Conservation (phyloP, 2,888 invertebrate genomes). For the Synanthedon andrenaeformis region DNA sequence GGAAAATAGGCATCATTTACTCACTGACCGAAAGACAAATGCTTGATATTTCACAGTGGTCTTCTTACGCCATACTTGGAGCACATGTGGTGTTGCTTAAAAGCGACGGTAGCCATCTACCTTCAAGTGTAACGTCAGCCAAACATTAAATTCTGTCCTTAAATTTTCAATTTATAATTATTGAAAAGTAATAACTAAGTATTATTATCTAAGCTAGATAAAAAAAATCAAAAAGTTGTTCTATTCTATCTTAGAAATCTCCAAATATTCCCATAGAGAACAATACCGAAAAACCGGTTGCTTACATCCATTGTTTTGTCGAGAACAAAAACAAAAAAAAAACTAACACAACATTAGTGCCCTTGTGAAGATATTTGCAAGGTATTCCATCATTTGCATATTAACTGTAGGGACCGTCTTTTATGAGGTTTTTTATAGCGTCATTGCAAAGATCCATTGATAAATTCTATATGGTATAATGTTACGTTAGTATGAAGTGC, state of each 20-base stretch:
- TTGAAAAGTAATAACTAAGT: too few species aligned
- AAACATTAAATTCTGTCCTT: too few species aligned
- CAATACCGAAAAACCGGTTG: slow-evolving; percentile 8
- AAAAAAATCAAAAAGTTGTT: background rate
- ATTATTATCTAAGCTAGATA: too few species aligned
- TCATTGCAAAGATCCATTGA: slow-evolving; percentile 20
- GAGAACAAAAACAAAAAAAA: slow-evolving; percentile 19
- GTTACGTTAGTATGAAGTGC: slow-evolving; percentile 9
- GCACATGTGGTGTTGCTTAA: too few species aligned
- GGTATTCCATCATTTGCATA: slow-evolving; percentile 36
- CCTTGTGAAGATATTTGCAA: slow-evolving; percentile 25
- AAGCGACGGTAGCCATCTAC: too few species aligned
- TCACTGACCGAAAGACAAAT: too few species aligned
- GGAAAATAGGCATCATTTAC: too few species aligned
- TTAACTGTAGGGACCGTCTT: slow-evolving; percentile 26
- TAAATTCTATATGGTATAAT: slow-evolving; percentile 18
- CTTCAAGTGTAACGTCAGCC: too few species aligned
- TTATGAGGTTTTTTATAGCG: slow-evolving; percentile 19
- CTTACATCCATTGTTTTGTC: slow-evolving; percentile 16
- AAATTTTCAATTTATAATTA: too few species aligned
- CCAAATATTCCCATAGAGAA: slow-evolving; percentile 1
- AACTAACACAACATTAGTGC: slow-evolving; percentile 29
- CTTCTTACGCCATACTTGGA: too few species aligned
- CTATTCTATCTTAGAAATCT: background rate
- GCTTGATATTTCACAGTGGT: too few species aligned